phyloP scores from a whole-genome alignment of 2,113 vertebrate genomes.

The Barnardius zonarius region DNA sequence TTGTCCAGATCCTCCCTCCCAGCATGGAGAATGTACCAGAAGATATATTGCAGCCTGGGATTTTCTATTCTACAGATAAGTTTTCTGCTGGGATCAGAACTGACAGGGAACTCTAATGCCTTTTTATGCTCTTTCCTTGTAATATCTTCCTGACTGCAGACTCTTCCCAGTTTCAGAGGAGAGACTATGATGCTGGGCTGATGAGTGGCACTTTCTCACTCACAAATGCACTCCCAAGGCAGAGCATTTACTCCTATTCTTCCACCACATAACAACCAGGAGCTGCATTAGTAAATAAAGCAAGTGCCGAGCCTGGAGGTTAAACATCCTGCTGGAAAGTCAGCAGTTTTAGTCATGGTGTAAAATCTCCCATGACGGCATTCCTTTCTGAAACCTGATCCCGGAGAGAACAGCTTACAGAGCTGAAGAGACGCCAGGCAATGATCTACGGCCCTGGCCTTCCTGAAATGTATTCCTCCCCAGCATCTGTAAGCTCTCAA shows the following conservation, averaged over 20 bases:
- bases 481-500: conserved; percentile 36
- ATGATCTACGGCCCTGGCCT: background rate
- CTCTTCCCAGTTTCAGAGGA: background rate
- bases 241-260: background rate
- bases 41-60: background rate
- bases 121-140: background rate
- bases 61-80: background rate
- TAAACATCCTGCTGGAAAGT: background rate
- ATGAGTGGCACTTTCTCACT: background rate
- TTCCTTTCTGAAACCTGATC: conserved; percentile 29
- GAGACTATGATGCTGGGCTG: background rate
- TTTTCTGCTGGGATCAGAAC: background rate
- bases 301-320: background rate
- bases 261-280: background rate
- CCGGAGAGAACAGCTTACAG: background rate
- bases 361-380: background rate
- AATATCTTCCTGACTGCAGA: background rate
- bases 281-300: conserved; percentile 17
- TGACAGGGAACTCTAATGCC: background rate
- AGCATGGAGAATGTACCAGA: background rate
- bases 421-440: background rate
- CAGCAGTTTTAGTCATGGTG: conserved; percentile 37
- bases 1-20: background rate
- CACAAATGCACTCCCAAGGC: background rate
- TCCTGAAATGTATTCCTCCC: conserved; percentile 11